These are phyloP conservation scores for Saimiri boliviensis DNA, from an alignment of 2,113 vertebrate species.

Conservation along the genomic window DNA sequence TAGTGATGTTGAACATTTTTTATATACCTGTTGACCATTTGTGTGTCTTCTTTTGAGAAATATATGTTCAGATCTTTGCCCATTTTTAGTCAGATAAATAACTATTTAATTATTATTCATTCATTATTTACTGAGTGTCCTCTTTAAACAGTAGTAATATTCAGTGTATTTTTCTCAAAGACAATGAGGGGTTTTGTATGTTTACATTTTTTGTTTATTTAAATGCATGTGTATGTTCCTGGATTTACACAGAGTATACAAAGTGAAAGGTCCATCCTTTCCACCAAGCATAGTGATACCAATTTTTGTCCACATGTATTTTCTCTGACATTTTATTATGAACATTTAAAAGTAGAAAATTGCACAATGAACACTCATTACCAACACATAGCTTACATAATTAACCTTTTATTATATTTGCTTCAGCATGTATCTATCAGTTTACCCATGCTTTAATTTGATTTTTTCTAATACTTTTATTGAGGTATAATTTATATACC, in stretches of 20 bases:
- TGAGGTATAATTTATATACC: not conserved
- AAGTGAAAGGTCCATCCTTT: not conserved
- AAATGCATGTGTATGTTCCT: not conserved
- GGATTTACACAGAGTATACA: not conserved
- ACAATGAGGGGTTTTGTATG: not conserved
- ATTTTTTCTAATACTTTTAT: slow-evolving; percentile 1
- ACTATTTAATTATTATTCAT: not conserved
- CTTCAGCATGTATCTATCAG: not conserved
- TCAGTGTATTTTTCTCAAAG: not conserved
- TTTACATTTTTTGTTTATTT: not conserved
- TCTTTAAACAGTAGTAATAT: not conserved
- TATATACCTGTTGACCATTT: not conserved
- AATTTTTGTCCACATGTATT: not conserved
- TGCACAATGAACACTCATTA: not conserved
- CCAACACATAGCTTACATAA: not conserved
- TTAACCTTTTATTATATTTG: not conserved
- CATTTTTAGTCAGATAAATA: not conserved
- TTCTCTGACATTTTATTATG: not conserved
- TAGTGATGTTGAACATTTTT: not conserved
- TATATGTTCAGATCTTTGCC: not conserved
- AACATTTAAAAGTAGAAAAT: not conserved
- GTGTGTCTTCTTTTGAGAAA: not conserved
- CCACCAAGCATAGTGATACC: not conserved
- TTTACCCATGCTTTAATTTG: not conserved
- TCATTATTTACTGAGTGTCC: not conserved